Evolutionary conservation across 2,113 vertebrate species (phyloP), one percentile per base, ranked within the genome.

Genomic region (Laticauda laticaudata): DNA sequence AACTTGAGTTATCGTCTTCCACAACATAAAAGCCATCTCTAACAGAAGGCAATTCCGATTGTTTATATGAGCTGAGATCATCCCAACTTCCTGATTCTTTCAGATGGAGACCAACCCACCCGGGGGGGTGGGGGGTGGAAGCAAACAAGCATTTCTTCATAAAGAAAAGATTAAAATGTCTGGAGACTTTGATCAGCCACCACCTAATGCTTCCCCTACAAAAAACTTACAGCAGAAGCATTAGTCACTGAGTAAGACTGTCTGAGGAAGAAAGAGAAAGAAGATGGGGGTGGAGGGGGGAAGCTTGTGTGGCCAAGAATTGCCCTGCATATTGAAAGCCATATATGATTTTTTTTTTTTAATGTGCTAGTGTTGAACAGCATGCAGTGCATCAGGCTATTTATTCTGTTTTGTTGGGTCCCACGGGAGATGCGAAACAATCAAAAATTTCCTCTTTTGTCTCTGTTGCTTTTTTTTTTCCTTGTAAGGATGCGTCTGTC

Each of bases 71-170:
- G 93, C 87, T 95, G 95, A 93, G 45, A 96, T 96, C 96, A 96
- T 96, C 96, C 93, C 92, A 53, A 95, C 96, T 96, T 97, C 96
- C 92, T 94, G 94, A 96, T 96, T 96, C 96, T 96, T 96, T 96
- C 93, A 96, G 96, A 95, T 57, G 64, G 48, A 94, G 95, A 94
- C 95, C 97, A 96, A 94, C 91, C 91, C 92, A 59, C 95, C 93
- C 92, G 0, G 1, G 1, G 9, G 8, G 59, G 3, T 0, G 3
- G 5, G 2, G 8, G 59, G 3, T 1, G 8, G 5, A 69, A 69
- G 95, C 94, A 90, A 95, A 88, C 89, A 96, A 96, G 93, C 90
- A 93, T 92, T 93, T 93, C 87, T 96, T 95, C 95, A 94, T 93
- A 95, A 95, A 96, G 96, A 94, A 97, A 96, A 94, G 92, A 95